These are phyloP conservation scores for Eilema depressum DNA, from an alignment of 2,888 invertebrate species.

Conservation along the genomic window DNA sequence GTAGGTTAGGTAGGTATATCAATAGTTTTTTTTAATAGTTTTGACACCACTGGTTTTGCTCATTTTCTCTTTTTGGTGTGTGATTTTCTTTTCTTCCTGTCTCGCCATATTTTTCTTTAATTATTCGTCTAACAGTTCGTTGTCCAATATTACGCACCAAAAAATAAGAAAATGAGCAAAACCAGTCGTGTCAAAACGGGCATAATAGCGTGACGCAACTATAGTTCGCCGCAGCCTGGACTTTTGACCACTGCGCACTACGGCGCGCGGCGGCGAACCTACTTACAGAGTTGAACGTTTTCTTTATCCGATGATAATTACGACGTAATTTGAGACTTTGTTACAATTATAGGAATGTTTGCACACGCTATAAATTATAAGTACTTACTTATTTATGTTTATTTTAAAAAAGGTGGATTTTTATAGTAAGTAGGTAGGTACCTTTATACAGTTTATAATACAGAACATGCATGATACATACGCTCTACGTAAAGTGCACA, in stretches of 20 bases:
- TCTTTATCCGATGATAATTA: slow-evolving; percentile 42
- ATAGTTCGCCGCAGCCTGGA: not conserved
- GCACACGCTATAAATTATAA: not conserved
- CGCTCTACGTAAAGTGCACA: slow-evolving; percentile 8
- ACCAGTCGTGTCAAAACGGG: too few relatives aligned
- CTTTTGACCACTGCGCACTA: not conserved
- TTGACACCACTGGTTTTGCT: too few relatives aligned
- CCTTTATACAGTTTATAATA: too few relatives aligned
- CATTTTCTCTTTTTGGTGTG: too few relatives aligned
- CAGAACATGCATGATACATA: not conserved
- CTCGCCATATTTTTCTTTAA: too few relatives aligned
- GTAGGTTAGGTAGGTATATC: not conserved
- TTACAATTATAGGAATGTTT: slow-evolving; percentile 24
- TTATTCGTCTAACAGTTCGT: too few relatives aligned
- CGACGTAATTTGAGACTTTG: slow-evolving; percentile 24
- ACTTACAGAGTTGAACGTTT: slow-evolving; percentile 32
- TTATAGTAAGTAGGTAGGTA: not conserved
- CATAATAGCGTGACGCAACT: too few relatives aligned
- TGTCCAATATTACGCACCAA: too few relatives aligned
- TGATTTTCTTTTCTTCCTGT: too few relatives aligned
- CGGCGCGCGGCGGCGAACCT: too few relatives aligned
- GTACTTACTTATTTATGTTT: not conserved
- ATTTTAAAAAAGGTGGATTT: not conserved
- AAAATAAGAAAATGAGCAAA: too few relatives aligned
- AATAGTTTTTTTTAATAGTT: not conserved